Conservation (phyloP, 2,797 vertebrate species). For the Parambassis ranga region DNA sequence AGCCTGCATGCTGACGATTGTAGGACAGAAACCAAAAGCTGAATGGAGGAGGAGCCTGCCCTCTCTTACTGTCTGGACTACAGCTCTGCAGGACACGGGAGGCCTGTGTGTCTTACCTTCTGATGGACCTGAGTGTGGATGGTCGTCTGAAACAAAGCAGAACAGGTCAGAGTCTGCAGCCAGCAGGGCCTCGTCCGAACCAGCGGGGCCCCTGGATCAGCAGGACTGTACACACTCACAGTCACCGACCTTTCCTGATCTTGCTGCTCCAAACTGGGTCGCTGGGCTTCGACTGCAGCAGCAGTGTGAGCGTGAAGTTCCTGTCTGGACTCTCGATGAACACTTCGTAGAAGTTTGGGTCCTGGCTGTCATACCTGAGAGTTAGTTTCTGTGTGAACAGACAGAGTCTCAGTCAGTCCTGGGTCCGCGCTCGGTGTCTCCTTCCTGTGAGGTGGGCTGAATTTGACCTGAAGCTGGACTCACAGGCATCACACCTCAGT, state of each 20-base stretch:
- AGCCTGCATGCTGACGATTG: too few relatives aligned
- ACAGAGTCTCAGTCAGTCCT: background rate
- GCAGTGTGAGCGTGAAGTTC: background rate
- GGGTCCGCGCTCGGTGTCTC: too few relatives aligned
- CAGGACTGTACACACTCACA: background rate
- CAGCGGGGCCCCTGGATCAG: too few relatives aligned
- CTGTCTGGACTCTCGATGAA: background rate
- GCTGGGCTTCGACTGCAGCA: background rate
- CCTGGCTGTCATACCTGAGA: background rate
- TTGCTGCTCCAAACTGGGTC: background rate
- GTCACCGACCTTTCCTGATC: constrained; percentile 2
- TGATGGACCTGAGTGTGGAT: background rate
- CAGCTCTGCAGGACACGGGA: background rate
- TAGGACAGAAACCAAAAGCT: too few relatives aligned
- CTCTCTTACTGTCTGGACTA: too few relatives aligned
- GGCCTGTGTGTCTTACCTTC: background rate
- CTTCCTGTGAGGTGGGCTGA: too few relatives aligned
- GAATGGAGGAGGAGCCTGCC: too few relatives aligned
- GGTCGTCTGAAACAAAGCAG: too few relatives aligned
- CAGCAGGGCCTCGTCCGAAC: too few relatives aligned
- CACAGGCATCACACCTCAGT: background rate
- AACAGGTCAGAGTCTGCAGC: too few relatives aligned
- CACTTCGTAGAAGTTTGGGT: constrained; percentile 18
- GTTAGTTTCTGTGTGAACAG: background rate
- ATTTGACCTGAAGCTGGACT: background rate